A percentile compares a stretch with the other conserved stretches of the same genome.
phyloP scores from a whole-genome alignment of 2,797 vertebrate genomes.

The Okamejei kenojei region DNA sequence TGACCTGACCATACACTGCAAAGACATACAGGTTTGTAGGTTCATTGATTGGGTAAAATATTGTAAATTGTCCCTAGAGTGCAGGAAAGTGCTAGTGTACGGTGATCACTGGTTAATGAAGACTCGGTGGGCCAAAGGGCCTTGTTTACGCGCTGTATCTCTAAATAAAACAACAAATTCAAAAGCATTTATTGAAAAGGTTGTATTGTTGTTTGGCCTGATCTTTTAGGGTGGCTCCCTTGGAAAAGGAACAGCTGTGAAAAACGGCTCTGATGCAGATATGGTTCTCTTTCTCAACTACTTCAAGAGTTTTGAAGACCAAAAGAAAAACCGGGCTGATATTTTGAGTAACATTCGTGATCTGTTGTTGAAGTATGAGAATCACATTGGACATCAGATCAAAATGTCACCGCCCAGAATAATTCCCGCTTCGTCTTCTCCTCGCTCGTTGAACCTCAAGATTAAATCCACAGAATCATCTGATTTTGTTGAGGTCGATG shows the following conservation, averaged over 20 bases:
- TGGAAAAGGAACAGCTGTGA: constrained; percentile 34
- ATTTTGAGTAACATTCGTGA: neutral
- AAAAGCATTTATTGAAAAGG: neutral
- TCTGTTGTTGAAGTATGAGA: neutral
- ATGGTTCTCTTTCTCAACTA: neutral
- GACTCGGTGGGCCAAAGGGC: too few relatives aligned
- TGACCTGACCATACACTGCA: too few relatives aligned
- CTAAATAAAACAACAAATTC: too few relatives aligned
- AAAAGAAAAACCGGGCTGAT: neutral
- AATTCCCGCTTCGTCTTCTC: neutral
- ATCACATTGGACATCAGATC: neutral
- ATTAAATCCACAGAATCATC: neutral
- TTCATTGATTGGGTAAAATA: too few relatives aligned
- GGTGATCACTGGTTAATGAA: too few relatives aligned
- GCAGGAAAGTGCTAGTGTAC: too few relatives aligned
- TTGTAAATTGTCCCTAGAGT: too few relatives aligned
- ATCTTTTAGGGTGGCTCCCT: constrained; percentile 4
- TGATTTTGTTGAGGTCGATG: constrained; percentile 31
- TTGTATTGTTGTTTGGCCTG: neutral
- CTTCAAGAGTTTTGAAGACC: neutral
- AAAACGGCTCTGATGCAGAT: constrained; percentile 21
- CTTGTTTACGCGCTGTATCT: too few relatives aligned
- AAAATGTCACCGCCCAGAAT: constrained; percentile 2
- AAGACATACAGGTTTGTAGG: too few relatives aligned
- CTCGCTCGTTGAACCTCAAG: neutral